Evolutionary conservation across 2,888 invertebrate genomes (phyloP), one percentile per base, ranked within the genome.

Genomic region (Leptogaster cylindrica): DNA sequence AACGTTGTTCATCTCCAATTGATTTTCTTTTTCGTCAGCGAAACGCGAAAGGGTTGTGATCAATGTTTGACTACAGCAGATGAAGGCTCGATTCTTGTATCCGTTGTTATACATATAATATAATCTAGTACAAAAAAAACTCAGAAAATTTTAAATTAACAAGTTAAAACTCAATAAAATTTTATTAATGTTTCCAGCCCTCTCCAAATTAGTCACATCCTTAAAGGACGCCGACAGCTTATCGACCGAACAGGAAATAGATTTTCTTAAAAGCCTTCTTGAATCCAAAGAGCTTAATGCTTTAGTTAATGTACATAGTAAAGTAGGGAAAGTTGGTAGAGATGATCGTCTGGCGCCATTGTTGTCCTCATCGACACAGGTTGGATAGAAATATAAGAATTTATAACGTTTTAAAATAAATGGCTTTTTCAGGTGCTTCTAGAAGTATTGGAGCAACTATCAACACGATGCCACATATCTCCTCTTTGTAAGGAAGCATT

Each of bases 241-340:
- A 33, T 86, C 87, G 68, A 90, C 90, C 70, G 93, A 93, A 73
- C 92, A 93, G 81, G 95, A 95, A 82, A 86, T 93, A 71, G 89
- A 89, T 50, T 95, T 95, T 78, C 84, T 95, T 8, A 91, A 89
- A 81, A 90, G 90, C 72, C 82, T 95, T 55, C 83, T 95, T 52
- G 91, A 91, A 78, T 93, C 93, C 4, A 92, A 90, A 79, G 92
- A 94, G 78, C 85, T 95, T 1, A 91, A 94, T 82, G 94, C 95
- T 28, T 83, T 95, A 73, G 93, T 95, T 25, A 92, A 93, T 82
- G 93, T 94, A 69, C 94, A 95, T 79, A 93, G 93, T 78, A 92
- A 92, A 82, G 93, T 93, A 74, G 86, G 90, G 68, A 90, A 88
- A 74, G 91, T 91, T 82, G 89, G 90, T 65, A 89, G 90, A 76